A percentile compares a stretch with the other conserved stretches of the same genome.
phyloP scores from a whole-genome alignment of 1,140 invertebrate genomes.

The Marisa cornuarietis region DNA sequence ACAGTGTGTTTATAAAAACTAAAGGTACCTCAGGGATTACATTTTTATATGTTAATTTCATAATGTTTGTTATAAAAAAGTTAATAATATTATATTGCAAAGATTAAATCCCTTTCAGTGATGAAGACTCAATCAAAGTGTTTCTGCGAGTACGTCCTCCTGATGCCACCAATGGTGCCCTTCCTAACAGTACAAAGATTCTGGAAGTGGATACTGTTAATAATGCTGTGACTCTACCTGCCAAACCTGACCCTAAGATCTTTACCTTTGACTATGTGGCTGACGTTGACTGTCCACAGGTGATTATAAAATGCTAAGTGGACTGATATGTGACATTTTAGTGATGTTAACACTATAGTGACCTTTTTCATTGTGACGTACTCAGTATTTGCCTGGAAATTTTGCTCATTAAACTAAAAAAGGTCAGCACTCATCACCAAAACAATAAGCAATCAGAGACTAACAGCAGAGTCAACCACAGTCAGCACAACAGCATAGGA shows the following conservation, averaged over 20 bases:
- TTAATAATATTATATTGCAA: no score
- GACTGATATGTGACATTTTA: no score
- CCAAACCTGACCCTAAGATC: slow-evolving; percentile 54
- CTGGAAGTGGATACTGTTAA: slow-evolving; percentile 47
- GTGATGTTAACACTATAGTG: no score
- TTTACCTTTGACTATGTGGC: slow-evolving; percentile 63
- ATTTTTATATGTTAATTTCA: not conserved
- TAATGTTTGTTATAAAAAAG: no score
- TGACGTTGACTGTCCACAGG: slow-evolving; percentile 57
- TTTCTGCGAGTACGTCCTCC: slow-evolving; percentile 60
- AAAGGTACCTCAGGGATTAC: not conserved
- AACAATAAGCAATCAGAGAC: no score
- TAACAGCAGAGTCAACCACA: no score
- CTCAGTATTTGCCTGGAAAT: no score
- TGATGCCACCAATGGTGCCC: slow-evolving; percentile 34
- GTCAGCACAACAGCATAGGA: no score
- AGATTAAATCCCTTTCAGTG: slow-evolving; percentile 12
- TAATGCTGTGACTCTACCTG: slow-evolving; percentile 48
- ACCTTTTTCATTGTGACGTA: no score
- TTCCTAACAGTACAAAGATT: slow-evolving; percentile 24
- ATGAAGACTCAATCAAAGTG: slow-evolving; percentile 61
- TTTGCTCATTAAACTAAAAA: no score
- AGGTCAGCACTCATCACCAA: no score
- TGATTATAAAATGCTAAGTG: slow-evolving; percentile 15
- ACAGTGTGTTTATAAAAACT: not conserved